Conservation (phyloP, 92 coral and sea anemone species). For the Paramuricea clavata region DNA sequence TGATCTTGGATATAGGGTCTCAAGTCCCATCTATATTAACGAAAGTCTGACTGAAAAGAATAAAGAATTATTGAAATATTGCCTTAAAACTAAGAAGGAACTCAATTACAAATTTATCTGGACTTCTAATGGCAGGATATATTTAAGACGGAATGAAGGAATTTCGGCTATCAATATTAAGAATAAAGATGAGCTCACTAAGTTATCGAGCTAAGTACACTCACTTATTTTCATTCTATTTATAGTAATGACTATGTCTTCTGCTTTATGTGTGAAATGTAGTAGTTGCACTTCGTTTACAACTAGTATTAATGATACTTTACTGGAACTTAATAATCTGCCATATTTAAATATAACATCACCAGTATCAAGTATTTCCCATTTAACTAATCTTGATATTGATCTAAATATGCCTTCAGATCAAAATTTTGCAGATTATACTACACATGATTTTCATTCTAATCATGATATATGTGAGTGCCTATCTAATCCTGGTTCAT, state of each 20-base stretch:
- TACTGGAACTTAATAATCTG: background rate
- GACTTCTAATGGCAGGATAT: background rate
- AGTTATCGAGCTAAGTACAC: slow-evolving; percentile 2
- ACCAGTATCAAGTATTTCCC: slow-evolving; percentile 23
- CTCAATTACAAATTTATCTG: background rate
- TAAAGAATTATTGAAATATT: background rate
- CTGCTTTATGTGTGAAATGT: background rate
- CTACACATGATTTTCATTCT: slow-evolving; percentile 36
- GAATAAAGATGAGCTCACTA: background rate
- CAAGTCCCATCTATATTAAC: background rate
- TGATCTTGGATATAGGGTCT: background rate
- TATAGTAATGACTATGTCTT: background rate
- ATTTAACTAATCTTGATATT: slow-evolving; percentile 39
- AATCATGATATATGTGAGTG: slow-evolving; percentile 28
- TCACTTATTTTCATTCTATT: background rate
- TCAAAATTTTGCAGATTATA: slow-evolving; percentile 47
- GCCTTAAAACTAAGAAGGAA: background rate
- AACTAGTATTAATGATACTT: background rate
- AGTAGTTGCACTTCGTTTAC: background rate
- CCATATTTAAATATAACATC: slow-evolving; percentile 42
- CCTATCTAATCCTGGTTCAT: background rate
- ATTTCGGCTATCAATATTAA: no score
- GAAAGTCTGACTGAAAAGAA: background rate
- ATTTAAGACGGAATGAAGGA: background rate
- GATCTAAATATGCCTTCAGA: slow-evolving; percentile 53